Evolutionary conservation across 2,888 invertebrate species (phyloP), one percentile per base, ranked within the genome.

Genomic region (Girardia tigrina): DNA sequence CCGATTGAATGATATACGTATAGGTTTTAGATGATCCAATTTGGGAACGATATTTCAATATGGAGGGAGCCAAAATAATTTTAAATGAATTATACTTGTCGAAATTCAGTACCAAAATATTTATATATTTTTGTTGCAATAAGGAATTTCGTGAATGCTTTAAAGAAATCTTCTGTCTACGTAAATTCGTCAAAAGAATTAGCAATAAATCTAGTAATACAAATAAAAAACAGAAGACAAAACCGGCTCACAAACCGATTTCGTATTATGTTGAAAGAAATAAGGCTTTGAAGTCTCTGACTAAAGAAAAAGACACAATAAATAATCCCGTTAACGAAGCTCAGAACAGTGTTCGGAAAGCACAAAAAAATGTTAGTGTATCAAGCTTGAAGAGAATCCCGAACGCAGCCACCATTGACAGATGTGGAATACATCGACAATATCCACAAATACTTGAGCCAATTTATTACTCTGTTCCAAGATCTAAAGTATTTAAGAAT

Each of bases 31-130:
- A 56, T 56, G 56, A 56, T n/a, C 56, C 56, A 4, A 16, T 56
- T 12, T 56, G 56, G 56, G 56, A 56, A 56, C 56, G 56, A n/a
- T 56, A 56, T 56, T 56, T 56, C 23, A 56, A 56, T n/a, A 16
- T 56, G 6, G 56, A 56, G 23, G 56, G 56, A 6, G 56, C 56
- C 6, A 56, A 56, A 56, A 56, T 56, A 56, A 8, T 56, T 12
- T 56, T 56, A 20, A n/a, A 56, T 6, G 56, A 56, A n/a, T n/a
- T 56, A n/a, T 56, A 56, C n/a, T 16, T 56, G n/a, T 20, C 56
- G 4, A 8, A 8, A 56, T 56, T 56, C n/a, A 12, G 8, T 2
- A 4, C n/a, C 4, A 56, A 56, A n/a, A 16, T 56, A 20, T 16
- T 56, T 20, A 56, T 56, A 20, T 56, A 12, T 56, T n/a, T 56